Percentiles rank a stretch among this genome's conserved stretches.
Conservation (phyloP, 2,113 vertebrate species). For the Todiramphus saurophagus region DNA sequence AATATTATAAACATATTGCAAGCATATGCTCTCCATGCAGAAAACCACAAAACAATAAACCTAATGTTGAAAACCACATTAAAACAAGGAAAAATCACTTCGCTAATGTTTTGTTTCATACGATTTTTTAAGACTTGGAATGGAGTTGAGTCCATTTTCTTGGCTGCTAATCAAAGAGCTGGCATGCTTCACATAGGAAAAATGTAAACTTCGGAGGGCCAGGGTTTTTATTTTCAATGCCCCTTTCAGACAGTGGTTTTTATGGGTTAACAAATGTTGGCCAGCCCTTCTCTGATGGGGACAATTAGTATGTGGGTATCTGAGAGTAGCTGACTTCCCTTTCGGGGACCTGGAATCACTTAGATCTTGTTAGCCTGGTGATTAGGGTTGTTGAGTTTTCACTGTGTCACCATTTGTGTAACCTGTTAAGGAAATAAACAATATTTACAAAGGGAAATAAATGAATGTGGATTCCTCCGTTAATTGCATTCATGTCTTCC, state of each 20-base stretch:
- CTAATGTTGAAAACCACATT: slow-evolving; percentile 76
- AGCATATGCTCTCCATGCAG: slow-evolving; percentile 71
- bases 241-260: slow-evolving; percentile 41
- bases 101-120: slow-evolving; percentile 73
- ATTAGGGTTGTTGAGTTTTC: slow-evolving; percentile 53
- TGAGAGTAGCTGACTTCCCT: slow-evolving; percentile 4
- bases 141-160: slow-evolving; percentile 36
- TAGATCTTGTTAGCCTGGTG: slow-evolving; percentile 43
- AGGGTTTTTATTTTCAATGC: slow-evolving; percentile 13
- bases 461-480: slow-evolving; percentile 53
- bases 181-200: slow-evolving; percentile 57
- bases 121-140: slow-evolving; percentile 69
- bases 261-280: slow-evolving; percentile 27
- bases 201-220: slow-evolving; percentile 35
- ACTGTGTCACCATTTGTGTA: slow-evolving; percentile 64
- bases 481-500: slow-evolving; percentile 57
- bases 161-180: slow-evolving; percentile 75
- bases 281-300: slow-evolving; percentile 12
- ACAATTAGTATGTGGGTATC: not conserved
- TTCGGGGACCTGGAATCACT: slow-evolving; percentile 53
- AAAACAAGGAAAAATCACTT: slow-evolving; percentile 73
- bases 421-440: slow-evolving; percentile 68
- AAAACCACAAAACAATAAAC: slow-evolving; percentile 72
- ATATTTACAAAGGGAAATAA: slow-evolving; percentile 61
- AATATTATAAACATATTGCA: slow-evolving; percentile 73